Base-by-base conservation (phyloP, 2,888 invertebrate species). In the Caenorhabditis becei region DNA sequence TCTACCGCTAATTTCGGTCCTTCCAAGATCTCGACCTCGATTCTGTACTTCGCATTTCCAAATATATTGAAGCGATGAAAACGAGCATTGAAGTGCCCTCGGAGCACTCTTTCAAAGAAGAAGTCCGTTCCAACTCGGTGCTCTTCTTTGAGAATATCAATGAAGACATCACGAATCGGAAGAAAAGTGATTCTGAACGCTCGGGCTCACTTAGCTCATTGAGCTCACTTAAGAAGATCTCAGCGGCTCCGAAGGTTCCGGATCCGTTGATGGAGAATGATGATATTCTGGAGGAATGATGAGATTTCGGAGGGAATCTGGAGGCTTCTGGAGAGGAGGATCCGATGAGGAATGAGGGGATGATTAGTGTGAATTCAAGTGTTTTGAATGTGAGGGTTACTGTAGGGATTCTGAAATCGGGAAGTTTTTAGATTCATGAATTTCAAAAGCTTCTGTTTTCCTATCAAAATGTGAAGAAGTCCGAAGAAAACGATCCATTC, bases 141-240 rank as follows among this genome's bases (percentile, higher is more conserved):
- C 18, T 79, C 4, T 67, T 69, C n/a, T 62, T 79, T 24, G 79
- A 79, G 24, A 63, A 74, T 8, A 79, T 72, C 35, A 59, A 67
- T 32, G 72, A 79, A 16, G 79, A 79, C 20, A 67, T 79, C 20
- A 62, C 23, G 20, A 70, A 53, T 14, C 10, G 49, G n/a, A 54
- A 32, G 26, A 74, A 67, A 18, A 66, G 49, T 8, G 63, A 58
- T 18, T 26, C 59, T 3, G 71, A 53, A n/a, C n/a, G n/a, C n/a
- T n/a, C n/a, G 4, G 65, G 63, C 7, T 66, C 71, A 14, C 10
- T 37, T 18, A 56, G 66, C 20, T 66, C 72, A 11, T n/a, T 56
- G 32, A 35, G 53, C 20, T 58, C 77, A 4, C 14, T 41, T 49
- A 62, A 56, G 10, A 47, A 41, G 23, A 35, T 74, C 16, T 74